phyloP scores from a whole-genome alignment of 2,888 invertebrate species.

The Cephus sareptanus region DNA sequence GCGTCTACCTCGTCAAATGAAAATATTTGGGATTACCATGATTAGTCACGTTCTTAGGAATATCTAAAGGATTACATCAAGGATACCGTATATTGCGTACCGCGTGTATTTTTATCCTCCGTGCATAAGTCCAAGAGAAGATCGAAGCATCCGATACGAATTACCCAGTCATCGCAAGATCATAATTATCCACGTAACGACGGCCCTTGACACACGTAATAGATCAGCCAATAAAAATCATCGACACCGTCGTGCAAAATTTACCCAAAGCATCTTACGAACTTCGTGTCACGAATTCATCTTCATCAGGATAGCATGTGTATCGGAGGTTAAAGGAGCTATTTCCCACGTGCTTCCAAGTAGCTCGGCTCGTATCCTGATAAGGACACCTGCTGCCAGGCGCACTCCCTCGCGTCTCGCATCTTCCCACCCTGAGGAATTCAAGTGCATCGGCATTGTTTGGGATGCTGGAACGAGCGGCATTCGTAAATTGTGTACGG shows the following conservation, averaged over 20 bases:
- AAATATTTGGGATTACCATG: not conserved
- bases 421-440: not conserved
- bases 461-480: slow-evolving; percentile 11
- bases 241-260: not conserved
- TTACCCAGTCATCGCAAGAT: too few relatives aligned
- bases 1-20: not conserved
- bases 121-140: not conserved
- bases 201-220: too few relatives aligned
- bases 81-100: not conserved
- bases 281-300: not conserved
- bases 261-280: not conserved
- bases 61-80: not conserved
- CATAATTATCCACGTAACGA: too few relatives aligned
- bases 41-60: not conserved
- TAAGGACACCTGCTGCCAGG: slow-evolving; percentile 33
- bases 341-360: slow-evolving; percentile 11
- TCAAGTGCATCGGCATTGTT: not conserved
- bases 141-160: not conserved
- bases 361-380: slow-evolving; percentile 12
- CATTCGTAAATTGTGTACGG: slow-evolving; percentile 35
- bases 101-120: not conserved
- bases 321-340: not conserved
- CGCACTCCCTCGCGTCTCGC: not conserved
- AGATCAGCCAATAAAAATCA: too few relatives aligned
- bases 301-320: not conserved